Evolutionary conservation across 2,113 vertebrate species (phyloP).

Genomic region (Willisornis vidua): DNA sequence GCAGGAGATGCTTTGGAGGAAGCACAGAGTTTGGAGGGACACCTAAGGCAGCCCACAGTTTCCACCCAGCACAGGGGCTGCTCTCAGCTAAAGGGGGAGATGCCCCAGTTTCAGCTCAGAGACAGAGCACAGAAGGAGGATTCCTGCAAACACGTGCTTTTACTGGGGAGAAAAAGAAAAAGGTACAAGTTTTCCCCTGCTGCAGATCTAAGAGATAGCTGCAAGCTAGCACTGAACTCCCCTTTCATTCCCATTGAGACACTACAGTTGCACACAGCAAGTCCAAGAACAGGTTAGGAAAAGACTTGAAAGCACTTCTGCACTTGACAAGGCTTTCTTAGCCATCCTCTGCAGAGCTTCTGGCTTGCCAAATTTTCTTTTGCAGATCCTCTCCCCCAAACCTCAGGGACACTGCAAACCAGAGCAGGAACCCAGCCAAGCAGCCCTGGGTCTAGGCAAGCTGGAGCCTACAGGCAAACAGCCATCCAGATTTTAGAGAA

Average conservation of each 20-base stretch:
- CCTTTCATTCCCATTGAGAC: neutral
- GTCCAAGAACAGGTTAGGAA: neutral
- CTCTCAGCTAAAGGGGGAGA: rapidly evolving
- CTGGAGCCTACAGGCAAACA: neutral
- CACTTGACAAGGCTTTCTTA: neutral
- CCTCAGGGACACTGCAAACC: neutral
- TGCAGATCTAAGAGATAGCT: neutral
- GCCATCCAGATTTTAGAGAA: neutral
- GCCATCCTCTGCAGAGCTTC: neutral
- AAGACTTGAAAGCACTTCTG: neutral
- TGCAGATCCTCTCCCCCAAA: neutral
- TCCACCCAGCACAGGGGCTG: neutral
- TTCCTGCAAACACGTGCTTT: neutral
- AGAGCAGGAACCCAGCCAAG: neutral
- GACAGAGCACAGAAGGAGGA: neutral
- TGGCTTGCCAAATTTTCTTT: neutral
- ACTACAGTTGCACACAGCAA: neutral
- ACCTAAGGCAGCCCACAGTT: neutral
- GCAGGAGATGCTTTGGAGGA: rapidly evolving
- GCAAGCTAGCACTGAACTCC: neutral
- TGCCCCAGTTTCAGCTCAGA: neutral
- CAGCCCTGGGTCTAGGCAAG: neutral
- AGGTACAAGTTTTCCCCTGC: neutral
- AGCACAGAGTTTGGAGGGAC: neutral
- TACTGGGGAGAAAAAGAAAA: neutral